These are phyloP conservation scores for Cerceris ruficornis DNA, from an alignment of 2,888 invertebrate species.

Conservation along the genomic window DNA sequence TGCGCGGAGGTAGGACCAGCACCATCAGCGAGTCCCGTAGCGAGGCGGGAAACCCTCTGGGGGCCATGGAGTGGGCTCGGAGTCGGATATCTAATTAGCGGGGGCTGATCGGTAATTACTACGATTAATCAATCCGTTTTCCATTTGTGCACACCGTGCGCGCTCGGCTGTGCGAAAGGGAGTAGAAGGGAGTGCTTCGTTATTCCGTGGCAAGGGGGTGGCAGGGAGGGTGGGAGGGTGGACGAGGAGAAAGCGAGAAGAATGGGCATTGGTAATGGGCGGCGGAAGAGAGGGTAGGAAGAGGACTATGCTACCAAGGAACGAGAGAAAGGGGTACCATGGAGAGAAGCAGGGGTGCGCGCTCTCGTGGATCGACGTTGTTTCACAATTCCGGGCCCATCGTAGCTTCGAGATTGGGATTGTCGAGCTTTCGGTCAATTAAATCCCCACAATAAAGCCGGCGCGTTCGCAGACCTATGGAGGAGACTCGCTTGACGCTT, in stretches of 20 bases:
- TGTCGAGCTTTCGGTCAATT: conserved; percentile 66
- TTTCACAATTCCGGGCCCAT: conserved; percentile 50
- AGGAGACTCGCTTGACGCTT: conserved; percentile 16
- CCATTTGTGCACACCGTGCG: conserved; percentile 79
- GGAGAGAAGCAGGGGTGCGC: conserved; percentile 16
- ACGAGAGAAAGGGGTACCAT: conserved; percentile 36
- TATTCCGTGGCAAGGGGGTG: conserved; percentile 21
- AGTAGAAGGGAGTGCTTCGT: conserved; percentile 52
- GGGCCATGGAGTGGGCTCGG: conserved; percentile 72
- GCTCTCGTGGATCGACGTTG: conserved; percentile 54
- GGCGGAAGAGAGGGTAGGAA: conserved; percentile 37
- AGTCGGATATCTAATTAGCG: conserved; percentile 82
- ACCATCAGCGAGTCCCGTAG: conserved; percentile 65
- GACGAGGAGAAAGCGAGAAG: conserved; percentile 53
- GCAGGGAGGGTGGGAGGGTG: conserved; percentile 11
- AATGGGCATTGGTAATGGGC: conserved; percentile 52
- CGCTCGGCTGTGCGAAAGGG: conserved; percentile 53
- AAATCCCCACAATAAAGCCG: conserved; percentile 53
- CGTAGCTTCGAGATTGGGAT: conserved; percentile 60
- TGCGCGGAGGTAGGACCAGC: conserved; percentile 41
- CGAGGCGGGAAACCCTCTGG: conserved; percentile 74
- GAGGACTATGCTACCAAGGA: conserved; percentile 34
- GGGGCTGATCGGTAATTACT: conserved; percentile 84
- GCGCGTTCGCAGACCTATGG: conserved; percentile 16
- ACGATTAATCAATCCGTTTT: conserved; percentile 84